phyloP scores from a whole-genome alignment of 2,797 vertebrate genomes.

The Cyprinella venusta region DNA sequence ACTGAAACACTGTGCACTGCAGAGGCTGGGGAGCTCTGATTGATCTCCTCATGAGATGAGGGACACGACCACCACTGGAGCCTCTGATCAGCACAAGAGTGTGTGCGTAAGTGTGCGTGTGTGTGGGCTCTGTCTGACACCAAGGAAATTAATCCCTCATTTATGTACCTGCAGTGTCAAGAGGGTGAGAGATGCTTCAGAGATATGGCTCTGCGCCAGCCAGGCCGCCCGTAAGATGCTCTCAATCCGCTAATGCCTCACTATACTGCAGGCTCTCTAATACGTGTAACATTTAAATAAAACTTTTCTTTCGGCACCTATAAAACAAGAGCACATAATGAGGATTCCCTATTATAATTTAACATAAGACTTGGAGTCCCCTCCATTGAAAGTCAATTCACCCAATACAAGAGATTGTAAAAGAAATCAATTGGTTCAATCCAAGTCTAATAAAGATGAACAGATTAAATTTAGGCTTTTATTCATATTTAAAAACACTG shows the following conservation, averaged over 20 bases:
- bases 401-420: neutral
- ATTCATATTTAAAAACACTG: neutral
- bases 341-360: neutral
- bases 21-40: slow-evolving; percentile 28
- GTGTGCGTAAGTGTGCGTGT: slow-evolving; percentile 30
- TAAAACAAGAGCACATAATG: neutral
- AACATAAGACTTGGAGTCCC: neutral
- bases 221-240: slow-evolving; percentile 18
- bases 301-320: neutral
- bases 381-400: neutral
- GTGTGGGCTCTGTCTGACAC: slow-evolving; percentile 48
- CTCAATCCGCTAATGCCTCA: neutral
- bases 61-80: slow-evolving; percentile 27
- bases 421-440: neutral
- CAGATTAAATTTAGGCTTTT: neutral
- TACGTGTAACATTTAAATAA: neutral
- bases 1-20: slow-evolving; percentile 4
- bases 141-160: slow-evolving; percentile 57
- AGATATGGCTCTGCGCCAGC: slow-evolving; percentile 47
- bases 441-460: neutral
- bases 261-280: slow-evolving; percentile 5
- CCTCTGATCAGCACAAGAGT: slow-evolving; percentile 30
- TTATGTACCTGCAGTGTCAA: slow-evolving; percentile 55
- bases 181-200: slow-evolving; percentile 52
- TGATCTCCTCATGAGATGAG: slow-evolving; percentile 55